Base-by-base conservation (phyloP, 2,113 vertebrate genomes). In the Lophura nycthemera region DNA sequence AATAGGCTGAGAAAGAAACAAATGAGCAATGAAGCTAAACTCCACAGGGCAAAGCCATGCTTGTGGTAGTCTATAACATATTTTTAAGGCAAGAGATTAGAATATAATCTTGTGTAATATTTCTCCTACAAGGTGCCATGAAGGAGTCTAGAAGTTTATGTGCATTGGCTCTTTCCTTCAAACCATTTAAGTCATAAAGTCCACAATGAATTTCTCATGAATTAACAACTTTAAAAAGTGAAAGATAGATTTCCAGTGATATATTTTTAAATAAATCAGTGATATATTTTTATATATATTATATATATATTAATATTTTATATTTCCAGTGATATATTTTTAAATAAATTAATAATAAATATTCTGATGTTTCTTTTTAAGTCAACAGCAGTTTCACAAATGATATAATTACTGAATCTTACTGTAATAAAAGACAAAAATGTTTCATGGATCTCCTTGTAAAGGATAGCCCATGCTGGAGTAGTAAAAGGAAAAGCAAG, bases 1-100 rank as follows among this genome's bases (percentile, higher is more conserved):
- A 97, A 32, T 29, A 91, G 56, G 12, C 81, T 94, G 81, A 92
- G 67, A 80, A 95, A 74, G 81, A 97, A 97, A 95, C 61, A 97
- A 97, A 96, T 76, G 69, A 92, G 56, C 82, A 95, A 88, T 93
- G 91, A 93, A 86, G 83, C 16, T 88, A 94, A 95, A 65, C 57
- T 50, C 76, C 52, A 84, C 54, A 93, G 40, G 60, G 43, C 45
- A 96, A 91, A 97, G 40, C 14, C 61, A 60, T 71, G 74, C 52
- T 87, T 91, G 47, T 83, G 82, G 91, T 89, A 74, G 5, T 29
- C 36, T 82, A 47, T 67, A 85, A 86, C 75, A 67, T 85, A 85
- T 89, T 97, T 85, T 91, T 91, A 96, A 93, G 78, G 54, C 20
- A 85, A 4, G 92, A 69, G 3, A 76, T 38, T 45, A 88, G 32